These are phyloP conservation scores for Mesochorus sp. DNA, from an alignment of 2,888 invertebrate genomes.

Conservation along the genomic window DNA sequence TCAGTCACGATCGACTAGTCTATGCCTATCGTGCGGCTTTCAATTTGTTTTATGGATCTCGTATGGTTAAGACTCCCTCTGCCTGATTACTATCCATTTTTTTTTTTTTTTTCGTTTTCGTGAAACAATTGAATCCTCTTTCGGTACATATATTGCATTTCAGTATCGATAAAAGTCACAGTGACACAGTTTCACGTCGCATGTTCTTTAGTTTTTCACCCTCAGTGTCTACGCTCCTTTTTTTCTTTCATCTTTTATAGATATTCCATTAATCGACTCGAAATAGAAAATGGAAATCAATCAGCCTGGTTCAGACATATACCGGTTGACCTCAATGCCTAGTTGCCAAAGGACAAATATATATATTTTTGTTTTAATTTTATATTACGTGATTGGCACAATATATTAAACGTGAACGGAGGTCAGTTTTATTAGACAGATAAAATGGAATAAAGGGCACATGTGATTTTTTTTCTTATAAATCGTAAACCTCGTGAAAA, in stretches of 20 bases:
- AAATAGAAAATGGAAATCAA: too few relatives aligned
- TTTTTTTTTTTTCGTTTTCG: not conserved
- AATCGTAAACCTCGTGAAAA: too few relatives aligned
- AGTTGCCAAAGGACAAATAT: too few relatives aligned
- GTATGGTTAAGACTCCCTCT: not conserved
- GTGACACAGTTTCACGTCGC: constrained; percentile 40
- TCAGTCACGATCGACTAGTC: constrained; percentile 57
- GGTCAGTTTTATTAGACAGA: too few relatives aligned
- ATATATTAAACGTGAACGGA: too few relatives aligned
- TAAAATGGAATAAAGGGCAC: too few relatives aligned
- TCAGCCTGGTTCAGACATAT: too few relatives aligned
- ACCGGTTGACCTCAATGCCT: too few relatives aligned
- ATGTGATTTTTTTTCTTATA: too few relatives aligned
- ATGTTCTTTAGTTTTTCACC: not conserved
- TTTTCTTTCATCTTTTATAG: not conserved
- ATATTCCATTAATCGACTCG: not conserved
- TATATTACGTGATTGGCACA: too few relatives aligned
- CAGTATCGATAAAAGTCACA: constrained; percentile 42
- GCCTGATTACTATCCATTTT: not conserved
- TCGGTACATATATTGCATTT: constrained; percentile 41
- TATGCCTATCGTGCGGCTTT: constrained; percentile 34
- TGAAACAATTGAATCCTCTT: constrained; percentile 6
- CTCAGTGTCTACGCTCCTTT: not conserved
- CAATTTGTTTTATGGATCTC: constrained; percentile 54
- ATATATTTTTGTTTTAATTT: too few relatives aligned